These are phyloP conservation scores for Agriotes lineatus DNA, from an alignment of 2,888 invertebrate species.

Conservation along the genomic window DNA sequence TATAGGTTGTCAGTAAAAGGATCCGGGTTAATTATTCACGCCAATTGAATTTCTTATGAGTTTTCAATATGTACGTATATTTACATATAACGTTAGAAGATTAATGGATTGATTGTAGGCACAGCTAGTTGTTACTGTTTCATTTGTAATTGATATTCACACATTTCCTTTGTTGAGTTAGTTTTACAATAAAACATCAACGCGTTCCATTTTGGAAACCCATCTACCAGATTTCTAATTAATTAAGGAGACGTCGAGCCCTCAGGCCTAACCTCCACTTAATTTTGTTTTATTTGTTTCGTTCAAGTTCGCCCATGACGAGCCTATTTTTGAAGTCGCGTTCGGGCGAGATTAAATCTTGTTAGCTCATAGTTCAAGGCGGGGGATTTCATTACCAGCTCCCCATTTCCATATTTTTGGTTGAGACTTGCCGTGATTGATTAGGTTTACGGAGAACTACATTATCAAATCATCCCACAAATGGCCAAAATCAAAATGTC, in stretches of 20 bases:
- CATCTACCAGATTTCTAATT: background rate
- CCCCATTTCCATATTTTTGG: background rate
- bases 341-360: background rate
- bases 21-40: background rate
- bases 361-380: background rate
- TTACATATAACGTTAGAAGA: too few species aligned
- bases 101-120: too few species aligned
- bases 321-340: background rate
- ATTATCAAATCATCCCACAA: slow-evolving; percentile 3
- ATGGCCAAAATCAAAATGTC: slow-evolving; percentile 5
- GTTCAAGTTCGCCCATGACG: background rate
- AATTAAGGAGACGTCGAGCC: background rate
- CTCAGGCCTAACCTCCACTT: background rate
- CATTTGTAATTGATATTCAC: too few species aligned
- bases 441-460: slow-evolving; percentile 4
- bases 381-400: background rate
- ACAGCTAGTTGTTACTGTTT: too few species aligned
- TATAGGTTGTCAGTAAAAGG: background rate
- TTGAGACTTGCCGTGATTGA: slow-evolving; percentile 6
- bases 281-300: background rate
- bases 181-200: too few species aligned
- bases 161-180: too few species aligned
- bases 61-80: too few species aligned
- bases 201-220: too few species aligned
- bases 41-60: background rate